These are phyloP conservation scores for Phaedon cochleariae DNA, from an alignment of 2,888 invertebrate species.

Conservation along the genomic window DNA sequence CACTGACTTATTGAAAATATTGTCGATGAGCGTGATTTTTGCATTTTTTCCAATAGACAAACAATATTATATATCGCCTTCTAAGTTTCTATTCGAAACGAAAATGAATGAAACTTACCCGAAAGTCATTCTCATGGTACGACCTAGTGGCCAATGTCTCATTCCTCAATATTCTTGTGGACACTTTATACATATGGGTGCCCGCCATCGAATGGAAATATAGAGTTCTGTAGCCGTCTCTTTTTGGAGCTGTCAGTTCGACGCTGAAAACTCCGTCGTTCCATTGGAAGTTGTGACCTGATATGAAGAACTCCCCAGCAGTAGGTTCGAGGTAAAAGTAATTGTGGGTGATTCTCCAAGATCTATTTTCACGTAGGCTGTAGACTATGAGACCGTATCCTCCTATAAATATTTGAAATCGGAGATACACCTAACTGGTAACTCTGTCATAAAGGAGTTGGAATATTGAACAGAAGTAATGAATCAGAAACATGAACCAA, in stretches of 20 bases:
- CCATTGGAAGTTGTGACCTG: conserved; percentile 79
- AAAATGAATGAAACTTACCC: conserved; percentile 55
- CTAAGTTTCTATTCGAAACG: too few relatives aligned
- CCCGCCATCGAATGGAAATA: conserved; percentile 84
- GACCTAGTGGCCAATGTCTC: conserved; percentile 65
- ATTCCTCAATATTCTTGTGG: conserved; percentile 70
- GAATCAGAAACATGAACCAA: too few relatives aligned
- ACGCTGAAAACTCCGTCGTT: conserved; percentile 82
- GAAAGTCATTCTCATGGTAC: conserved; percentile 67
- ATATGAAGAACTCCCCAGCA: conserved; percentile 72
- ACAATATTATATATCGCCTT: too few relatives aligned
- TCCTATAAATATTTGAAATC: conserved; percentile 37
- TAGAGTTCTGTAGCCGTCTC: conserved; percentile 68
- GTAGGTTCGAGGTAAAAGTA: conserved; percentile 79
- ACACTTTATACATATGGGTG: conserved; percentile 74
- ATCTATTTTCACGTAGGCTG: conserved; percentile 53
- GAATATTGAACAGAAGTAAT: too few relatives aligned
- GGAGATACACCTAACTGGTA: background rate
- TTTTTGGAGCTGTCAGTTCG: conserved; percentile 65
- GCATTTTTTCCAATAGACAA: too few relatives aligned
- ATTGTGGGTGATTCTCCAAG: conserved; percentile 77
- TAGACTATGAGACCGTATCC: conserved; percentile 70
- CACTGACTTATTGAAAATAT: too few relatives aligned
- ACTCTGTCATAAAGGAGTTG: background rate
- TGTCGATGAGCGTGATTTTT: too few relatives aligned